Conservation (phyloP, 2,888 invertebrate species). For the Aphrophora alni region DNA sequence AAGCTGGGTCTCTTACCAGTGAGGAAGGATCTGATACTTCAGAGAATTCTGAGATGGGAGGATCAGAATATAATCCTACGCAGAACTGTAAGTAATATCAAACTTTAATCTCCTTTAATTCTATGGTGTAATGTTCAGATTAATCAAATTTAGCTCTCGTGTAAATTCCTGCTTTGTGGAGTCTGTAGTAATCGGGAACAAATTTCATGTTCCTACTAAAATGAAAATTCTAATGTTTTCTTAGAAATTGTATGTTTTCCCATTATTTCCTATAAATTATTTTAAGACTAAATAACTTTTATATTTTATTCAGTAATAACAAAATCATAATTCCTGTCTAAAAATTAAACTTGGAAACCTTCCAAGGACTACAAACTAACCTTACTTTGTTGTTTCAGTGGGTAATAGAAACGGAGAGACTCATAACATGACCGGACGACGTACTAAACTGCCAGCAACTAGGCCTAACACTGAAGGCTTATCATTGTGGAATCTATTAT, state of each 20-base stretch:
- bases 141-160: too few species aligned
- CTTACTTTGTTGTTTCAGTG: conserved; percentile 15
- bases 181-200: too few species aligned
- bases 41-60: conserved; percentile 67
- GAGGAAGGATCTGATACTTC: conserved; percentile 73
- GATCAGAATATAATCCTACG: conserved; percentile 58
- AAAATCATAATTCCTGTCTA: too few species aligned
- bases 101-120: neutral
- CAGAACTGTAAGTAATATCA: conserved; percentile 54
- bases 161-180: too few species aligned
- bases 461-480: conserved; percentile 78
- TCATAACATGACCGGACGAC: conserved; percentile 61
- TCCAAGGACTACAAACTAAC: too few species aligned
- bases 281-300: too few species aligned
- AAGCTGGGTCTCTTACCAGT: conserved; percentile 71
- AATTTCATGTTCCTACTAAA: too few species aligned
- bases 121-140: neutral
- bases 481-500: conserved; percentile 78
- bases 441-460: conserved; percentile 73
- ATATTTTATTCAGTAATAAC: too few species aligned
- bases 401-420: conserved; percentile 12
- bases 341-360: too few species aligned
- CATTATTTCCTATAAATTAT: too few species aligned
- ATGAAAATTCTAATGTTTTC: too few species aligned
- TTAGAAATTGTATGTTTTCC: too few species aligned